A percentile compares a stretch with the other conserved stretches of the same genome.
Conservation (phyloP, 2,797 vertebrate species). For the Aselliscus stoliczkanus region DNA sequence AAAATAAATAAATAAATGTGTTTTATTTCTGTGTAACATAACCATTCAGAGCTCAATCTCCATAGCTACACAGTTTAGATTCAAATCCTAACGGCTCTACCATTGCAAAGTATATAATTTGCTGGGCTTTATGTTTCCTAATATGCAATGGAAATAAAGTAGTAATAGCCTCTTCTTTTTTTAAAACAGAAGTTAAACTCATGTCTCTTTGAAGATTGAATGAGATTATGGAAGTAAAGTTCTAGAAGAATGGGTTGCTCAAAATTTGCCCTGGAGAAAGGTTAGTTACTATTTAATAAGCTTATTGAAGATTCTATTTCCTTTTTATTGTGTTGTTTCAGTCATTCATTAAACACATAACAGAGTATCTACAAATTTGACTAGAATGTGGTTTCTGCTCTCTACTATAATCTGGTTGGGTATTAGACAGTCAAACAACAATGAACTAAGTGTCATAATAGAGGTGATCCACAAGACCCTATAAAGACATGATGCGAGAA, state of each 20-base stretch:
- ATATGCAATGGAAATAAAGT: not conserved
- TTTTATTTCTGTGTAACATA: not conserved
- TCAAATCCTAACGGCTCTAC: not conserved
- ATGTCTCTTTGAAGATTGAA: not conserved
- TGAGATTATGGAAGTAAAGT: not conserved
- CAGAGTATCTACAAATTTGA: not conserved
- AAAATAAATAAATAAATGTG: not conserved
- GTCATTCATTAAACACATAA: not conserved
- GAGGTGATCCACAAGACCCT: not conserved
- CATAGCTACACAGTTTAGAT: not conserved
- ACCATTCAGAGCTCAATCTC: not conserved
- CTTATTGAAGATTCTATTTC: not conserved
- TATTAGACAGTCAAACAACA: not conserved
- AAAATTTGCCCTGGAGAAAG: not conserved
- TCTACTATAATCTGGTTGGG: not conserved
- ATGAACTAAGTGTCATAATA: not conserved
- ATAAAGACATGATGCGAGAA: not conserved
- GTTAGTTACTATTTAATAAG: not conserved
- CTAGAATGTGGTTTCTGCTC: not conserved
- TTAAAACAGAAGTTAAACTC: not conserved
- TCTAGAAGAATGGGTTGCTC: not conserved
- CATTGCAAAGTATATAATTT: not conserved
- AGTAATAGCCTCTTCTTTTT: not conserved
- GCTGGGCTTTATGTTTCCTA: not conserved
- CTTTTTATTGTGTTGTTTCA: not conserved